Evolutionary conservation across 92 coral and sea anemone species (phyloP).

Genomic region (Phenganax stokvisi): DNA sequence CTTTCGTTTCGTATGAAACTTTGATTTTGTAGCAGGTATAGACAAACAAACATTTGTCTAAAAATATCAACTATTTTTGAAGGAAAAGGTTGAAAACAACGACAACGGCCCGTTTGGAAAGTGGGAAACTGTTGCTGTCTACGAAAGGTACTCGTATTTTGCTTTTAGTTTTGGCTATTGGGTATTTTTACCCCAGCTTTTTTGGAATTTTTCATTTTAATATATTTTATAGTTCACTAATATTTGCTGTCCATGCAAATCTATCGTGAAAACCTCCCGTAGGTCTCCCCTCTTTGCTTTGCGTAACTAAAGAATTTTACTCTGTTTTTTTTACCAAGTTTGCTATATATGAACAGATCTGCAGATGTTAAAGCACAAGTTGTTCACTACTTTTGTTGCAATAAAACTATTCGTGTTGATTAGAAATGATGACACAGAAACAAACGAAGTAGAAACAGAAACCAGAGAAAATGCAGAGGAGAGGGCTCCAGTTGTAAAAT

Average conservation of each 20-base stretch:
- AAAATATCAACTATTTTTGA: background rate
- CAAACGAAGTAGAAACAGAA: conserved; percentile 25
- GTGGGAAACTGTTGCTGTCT: conserved; percentile 28
- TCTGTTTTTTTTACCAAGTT: no score
- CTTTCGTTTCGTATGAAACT: no score
- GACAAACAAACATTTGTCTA: no score
- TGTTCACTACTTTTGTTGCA: background rate
- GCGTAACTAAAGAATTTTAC: no score
- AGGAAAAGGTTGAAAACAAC: background rate
- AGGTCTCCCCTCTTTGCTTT: no score
- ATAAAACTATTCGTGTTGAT: background rate
- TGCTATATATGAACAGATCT: no score
- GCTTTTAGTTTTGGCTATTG: background rate
- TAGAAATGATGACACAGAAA: background rate
- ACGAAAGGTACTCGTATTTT: background rate
- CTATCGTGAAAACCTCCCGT: no score
- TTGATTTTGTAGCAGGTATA: no score
- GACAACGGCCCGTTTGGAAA: conserved; percentile 26
- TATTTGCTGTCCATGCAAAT: no score
- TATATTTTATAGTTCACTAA: no score
- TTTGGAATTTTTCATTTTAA: no score
- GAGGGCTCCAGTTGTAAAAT: conserved; percentile 51
- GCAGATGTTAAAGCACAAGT: background rate
- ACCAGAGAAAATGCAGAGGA: conserved; percentile 17
- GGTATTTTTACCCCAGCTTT: no score